Conservation (phyloP, 1,140 invertebrate genomes). For the Drosophila chauvacae region DNA sequence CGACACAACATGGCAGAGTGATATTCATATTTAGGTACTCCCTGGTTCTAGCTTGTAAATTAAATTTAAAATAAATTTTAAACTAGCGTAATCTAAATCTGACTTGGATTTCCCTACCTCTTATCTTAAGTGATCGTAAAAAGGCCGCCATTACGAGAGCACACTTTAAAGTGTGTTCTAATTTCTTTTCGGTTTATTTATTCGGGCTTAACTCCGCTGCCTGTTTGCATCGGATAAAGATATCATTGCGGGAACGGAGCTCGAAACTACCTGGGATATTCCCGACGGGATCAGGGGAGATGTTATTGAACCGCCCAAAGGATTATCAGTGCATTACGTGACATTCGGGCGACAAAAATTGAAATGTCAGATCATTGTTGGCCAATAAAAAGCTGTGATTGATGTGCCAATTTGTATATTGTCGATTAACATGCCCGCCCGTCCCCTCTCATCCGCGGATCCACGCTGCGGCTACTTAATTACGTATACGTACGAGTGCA, state of each 20-base stretch:
- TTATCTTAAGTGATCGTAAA: conserved; percentile 37
- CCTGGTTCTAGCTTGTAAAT: background rate
- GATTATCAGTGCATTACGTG: conserved; percentile 38
- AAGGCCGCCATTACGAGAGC: conserved; percentile 25
- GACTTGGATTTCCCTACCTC: conserved; percentile 29
- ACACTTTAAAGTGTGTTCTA: conserved; percentile 42
- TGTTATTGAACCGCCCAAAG: conserved; percentile 40
- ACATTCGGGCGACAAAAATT: conserved; percentile 36
- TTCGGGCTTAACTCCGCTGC: background rate
- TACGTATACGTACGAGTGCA: conserved; percentile 12
- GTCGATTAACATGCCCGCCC: conserved; percentile 39
- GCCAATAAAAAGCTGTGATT: conserved; percentile 45
- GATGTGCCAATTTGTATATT: conserved; percentile 53
- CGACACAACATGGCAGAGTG: background rate
- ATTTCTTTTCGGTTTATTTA: conserved; percentile 30
- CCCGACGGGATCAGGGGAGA: conserved; percentile 13
- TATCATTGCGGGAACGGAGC: background rate
- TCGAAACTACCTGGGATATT: conserved; percentile 26
- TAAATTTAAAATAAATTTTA: background rate
- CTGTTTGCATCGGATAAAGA: conserved; percentile 18
- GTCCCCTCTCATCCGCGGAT: background rate
- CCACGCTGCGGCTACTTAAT: conserved; percentile 32
- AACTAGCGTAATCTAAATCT: background rate
- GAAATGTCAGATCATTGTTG: conserved; percentile 48
- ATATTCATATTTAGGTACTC: background rate